Evolutionary conservation across 2,888 invertebrate genomes (phyloP), one percentile per base, ranked within the genome.

Genomic region (Sesia apiformis): DNA sequence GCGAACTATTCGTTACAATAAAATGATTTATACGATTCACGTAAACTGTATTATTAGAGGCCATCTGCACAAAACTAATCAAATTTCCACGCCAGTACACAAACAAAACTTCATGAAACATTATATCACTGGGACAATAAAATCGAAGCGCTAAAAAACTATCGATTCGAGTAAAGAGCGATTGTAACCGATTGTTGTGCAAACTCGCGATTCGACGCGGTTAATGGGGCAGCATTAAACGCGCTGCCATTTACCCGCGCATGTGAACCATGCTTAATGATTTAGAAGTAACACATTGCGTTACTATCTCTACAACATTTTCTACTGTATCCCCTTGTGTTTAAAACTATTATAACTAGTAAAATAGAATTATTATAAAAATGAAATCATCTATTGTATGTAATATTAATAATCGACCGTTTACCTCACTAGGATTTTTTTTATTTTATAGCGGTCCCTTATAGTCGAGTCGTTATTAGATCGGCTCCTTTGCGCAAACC

Each of bases 181-280:
- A 81, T 73, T 71, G 72, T 67, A 53, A 58, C 54, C 68, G 66
- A 70, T 55, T 58, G 87, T 87, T 87, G 87, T 82, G 85, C 83
- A 87, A 87, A 87, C 87, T 87, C 71, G 66, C 76, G 76, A 86
- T 88, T 84, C 76, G 86, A 78, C 75, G 71, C 81, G 86, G 77
- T 79, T 85, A 85, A 89, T 89, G 88, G 88, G 80, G 76, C 87
- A 82, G 70, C 74, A 81, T 73, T 83, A 82, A 84, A 81, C 76
- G 79, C 67, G 63, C 65, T 69, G 71, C 62, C 73, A 67, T 74
- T 74, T 74, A 69, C 64, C 65, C 74, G 81, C 74, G 75, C 70
- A 78, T 87, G 85, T 84, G 84, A 79, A 84, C 79, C 71, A 63
- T 74, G 84, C 80, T 74, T 89, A 88, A 88, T 88, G 87, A 85